phyloP scores from a whole-genome alignment of 1,140 invertebrate species.

The Acromyrmex heyeri region DNA sequence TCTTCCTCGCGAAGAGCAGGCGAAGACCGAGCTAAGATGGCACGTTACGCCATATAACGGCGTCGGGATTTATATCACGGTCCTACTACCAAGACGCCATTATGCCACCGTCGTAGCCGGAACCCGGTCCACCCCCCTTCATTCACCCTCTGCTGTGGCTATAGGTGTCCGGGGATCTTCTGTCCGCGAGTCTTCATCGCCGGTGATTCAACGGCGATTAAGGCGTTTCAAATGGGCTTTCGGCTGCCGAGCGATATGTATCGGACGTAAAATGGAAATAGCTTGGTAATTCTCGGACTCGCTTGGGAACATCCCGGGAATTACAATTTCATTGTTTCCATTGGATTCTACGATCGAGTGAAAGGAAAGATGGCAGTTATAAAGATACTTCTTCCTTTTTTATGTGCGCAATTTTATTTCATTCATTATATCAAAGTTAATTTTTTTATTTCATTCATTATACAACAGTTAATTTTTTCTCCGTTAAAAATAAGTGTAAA shows the following conservation, averaged over 20 bases:
- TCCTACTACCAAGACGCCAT: conserved; percentile 76
- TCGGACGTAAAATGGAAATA: conserved; percentile 62
- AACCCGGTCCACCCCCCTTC: conserved; percentile 47
- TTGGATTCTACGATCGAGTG: conserved; percentile 21
- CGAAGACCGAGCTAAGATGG: conserved; percentile 77
- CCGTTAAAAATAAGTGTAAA: neutral
- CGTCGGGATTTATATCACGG: conserved; percentile 75
- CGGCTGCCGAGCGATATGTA: conserved; percentile 54
- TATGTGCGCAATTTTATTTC: conserved; percentile 25
- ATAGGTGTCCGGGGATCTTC: conserved; percentile 58
- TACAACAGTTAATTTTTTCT: neutral
- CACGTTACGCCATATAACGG: conserved; percentile 70
- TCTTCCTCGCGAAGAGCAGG: conserved; percentile 41
- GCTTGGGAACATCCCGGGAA: conserved; percentile 10
- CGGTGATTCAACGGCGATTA: conserved; percentile 69
- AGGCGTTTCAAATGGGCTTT: conserved; percentile 57
- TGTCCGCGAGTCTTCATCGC: conserved; percentile 51
- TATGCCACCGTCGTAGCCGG: conserved; percentile 68
- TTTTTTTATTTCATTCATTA: conserved; percentile 26
- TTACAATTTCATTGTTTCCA: conserved; percentile 55
- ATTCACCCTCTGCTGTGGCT: conserved; percentile 37
- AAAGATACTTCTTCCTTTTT: neutral
- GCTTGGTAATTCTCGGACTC: conserved; percentile 43
- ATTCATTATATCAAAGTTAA: neutral
- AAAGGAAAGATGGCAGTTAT: conserved; percentile 1